phyloP scores from a whole-genome alignment of 2,888 invertebrate genomes.

The Diloba caeruleocephala region DNA sequence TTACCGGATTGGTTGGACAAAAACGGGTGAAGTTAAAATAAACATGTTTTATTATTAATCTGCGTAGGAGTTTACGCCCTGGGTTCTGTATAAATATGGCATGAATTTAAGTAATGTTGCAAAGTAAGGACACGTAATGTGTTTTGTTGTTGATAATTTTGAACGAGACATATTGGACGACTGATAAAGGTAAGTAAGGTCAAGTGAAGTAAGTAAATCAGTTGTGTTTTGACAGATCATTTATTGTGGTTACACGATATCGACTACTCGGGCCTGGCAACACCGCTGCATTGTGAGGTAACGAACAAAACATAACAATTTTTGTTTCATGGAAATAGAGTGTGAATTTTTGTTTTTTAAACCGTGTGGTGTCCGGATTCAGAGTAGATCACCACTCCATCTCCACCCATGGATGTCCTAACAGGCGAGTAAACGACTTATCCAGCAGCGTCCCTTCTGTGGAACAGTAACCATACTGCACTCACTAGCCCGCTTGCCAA shows the following conservation, averaged over 20 bases:
- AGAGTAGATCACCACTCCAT: too few relatives aligned
- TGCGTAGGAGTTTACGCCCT: constrained; percentile 44
- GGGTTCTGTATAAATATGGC: constrained; percentile 52
- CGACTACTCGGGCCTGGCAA: neutral
- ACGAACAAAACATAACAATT: too few relatives aligned
- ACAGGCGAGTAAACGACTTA: too few relatives aligned
- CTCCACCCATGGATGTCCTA: too few relatives aligned
- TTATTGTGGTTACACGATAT: constrained; percentile 12
- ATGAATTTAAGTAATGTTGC: constrained; percentile 40
- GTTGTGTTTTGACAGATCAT: constrained; percentile 24
- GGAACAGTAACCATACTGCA: too few relatives aligned
- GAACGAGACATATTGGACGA: constrained; percentile 40
- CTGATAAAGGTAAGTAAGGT: constrained; percentile 45
- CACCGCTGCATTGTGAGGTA: too few relatives aligned
- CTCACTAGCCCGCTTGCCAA: too few relatives aligned
- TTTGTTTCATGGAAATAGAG: too few relatives aligned
- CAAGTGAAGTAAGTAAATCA: constrained; percentile 28
- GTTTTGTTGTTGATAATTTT: constrained; percentile 40
- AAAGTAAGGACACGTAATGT: constrained; percentile 25
- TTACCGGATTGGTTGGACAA: constrained; percentile 57
- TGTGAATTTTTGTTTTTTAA: too few relatives aligned
- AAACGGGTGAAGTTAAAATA: constrained; percentile 44
- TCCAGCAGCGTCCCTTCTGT: too few relatives aligned
- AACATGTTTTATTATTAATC: constrained; percentile 37
- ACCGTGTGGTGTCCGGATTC: too few relatives aligned